phyloP scores from a whole-genome alignment of 1,140 invertebrate genomes.

The Carposina sasakii region DNA sequence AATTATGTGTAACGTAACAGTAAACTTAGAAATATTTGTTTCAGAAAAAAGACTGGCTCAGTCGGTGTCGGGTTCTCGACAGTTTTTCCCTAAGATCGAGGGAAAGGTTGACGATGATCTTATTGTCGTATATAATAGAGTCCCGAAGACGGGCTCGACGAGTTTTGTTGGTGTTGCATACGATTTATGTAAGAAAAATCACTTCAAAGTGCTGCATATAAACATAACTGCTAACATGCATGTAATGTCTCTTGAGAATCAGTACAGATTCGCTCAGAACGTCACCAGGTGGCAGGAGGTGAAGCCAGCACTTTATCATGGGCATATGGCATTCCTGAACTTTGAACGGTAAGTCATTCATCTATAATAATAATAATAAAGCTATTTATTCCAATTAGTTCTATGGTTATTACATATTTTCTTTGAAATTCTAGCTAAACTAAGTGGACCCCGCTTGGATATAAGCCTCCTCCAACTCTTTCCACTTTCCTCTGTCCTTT shows the following conservation, averaged over 20 bases:
- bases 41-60: slow-evolving; percentile 61
- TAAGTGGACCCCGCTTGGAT: too few relatives aligned
- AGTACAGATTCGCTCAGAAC: slow-evolving; percentile 93
- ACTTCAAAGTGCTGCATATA: slow-evolving; percentile 91
- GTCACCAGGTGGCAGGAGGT: slow-evolving; percentile 90
- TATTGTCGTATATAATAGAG: slow-evolving; percentile 95
- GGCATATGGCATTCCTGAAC: slow-evolving; percentile 96
- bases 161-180: slow-evolving; percentile 98
- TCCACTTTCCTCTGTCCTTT: too few relatives aligned
- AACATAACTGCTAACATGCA: slow-evolving; percentile 97
- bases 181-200: slow-evolving; percentile 93
- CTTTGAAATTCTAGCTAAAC: too few relatives aligned
- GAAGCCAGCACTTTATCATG: slow-evolving; percentile 96
- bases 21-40: too few relatives aligned
- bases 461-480: too few relatives aligned
- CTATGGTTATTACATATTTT: too few relatives aligned
- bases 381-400: too few relatives aligned
- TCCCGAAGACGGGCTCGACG: slow-evolving; percentile 99
- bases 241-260: slow-evolving; percentile 92
- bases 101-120: slow-evolving; percentile 74
- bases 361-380: too few relatives aligned
- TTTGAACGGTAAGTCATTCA: slow-evolving; percentile 83
- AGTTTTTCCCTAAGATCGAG: slow-evolving; percentile 41
- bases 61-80: slow-evolving; percentile 44
- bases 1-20: too few relatives aligned